Conservation (phyloP, 2,888 invertebrate genomes). For the Auanema freiburgensis region DNA sequence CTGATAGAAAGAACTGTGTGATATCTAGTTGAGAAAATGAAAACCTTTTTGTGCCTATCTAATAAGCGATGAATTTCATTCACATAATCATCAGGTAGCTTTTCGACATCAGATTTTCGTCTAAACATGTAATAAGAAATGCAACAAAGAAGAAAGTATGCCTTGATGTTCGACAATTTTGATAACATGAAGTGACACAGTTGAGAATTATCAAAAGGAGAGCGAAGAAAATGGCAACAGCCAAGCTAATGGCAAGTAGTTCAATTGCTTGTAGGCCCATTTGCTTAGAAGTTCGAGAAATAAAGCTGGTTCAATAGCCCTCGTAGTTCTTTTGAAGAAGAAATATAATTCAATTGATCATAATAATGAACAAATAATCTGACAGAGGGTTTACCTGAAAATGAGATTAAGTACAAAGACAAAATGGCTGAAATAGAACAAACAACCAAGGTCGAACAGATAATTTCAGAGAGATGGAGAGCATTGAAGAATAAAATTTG, state of each 20-base stretch:
- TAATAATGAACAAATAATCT: no score
- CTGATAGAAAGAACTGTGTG: no score
- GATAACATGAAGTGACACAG: constrained; percentile 16
- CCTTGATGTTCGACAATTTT: constrained; percentile 11
- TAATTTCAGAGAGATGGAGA: no score
- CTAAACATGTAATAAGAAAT: constrained; percentile 1
- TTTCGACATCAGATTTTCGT: constrained; percentile 12
- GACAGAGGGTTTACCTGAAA: no score
- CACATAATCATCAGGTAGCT: constrained; percentile 16
- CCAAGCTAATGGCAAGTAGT: constrained; percentile 17
- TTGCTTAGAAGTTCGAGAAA: neutral
- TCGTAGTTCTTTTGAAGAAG: neutral
- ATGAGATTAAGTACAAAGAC: no score
- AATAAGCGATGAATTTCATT: constrained; percentile 20
- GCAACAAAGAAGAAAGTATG: neutral
- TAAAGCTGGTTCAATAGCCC: neutral
- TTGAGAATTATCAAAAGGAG: constrained; percentile 14
- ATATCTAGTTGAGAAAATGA: neutral
- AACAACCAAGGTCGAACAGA: no score
- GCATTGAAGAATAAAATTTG: no score
- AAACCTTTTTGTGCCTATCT: constrained; percentile 18
- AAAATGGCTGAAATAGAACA: no score
- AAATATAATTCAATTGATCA: no score
- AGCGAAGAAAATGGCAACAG: constrained; percentile 11
- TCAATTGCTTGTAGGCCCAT: constrained; percentile 18